Conservation (phyloP, 2,888 invertebrate genomes). For the Campoletis raptor region DNA sequence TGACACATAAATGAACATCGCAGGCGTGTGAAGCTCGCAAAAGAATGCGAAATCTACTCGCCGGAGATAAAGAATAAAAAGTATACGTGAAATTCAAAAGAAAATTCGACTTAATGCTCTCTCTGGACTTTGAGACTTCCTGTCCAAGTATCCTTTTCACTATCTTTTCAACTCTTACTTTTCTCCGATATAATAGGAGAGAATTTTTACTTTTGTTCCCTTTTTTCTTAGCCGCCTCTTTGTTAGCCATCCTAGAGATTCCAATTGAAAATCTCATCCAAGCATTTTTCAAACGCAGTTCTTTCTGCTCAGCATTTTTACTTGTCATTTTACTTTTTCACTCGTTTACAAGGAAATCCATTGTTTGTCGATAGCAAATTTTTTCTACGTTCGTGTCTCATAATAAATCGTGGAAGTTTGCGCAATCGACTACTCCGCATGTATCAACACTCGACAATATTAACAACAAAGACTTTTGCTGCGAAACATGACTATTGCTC, state of each 20-base stretch:
- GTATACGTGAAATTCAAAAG: conserved; percentile 20
- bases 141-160: conserved; percentile 23
- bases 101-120: conserved; percentile 40
- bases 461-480: background rate
- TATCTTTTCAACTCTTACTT: conserved; percentile 18
- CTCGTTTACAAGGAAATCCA: background rate
- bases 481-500: background rate
- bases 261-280: background rate
- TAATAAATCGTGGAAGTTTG: background rate
- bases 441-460: background rate
- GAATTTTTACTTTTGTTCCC: background rate
- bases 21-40: background rate
- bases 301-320: background rate
- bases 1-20: background rate
- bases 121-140: conserved; percentile 39
- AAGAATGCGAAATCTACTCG: conserved; percentile 8
- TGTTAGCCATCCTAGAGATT: background rate
- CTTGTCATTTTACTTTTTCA: background rate
- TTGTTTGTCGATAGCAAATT: too few species aligned
- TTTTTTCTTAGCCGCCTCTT: background rate
- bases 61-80: conserved; percentile 34
- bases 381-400: background rate
- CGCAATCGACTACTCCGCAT: background rate
- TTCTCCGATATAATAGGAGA: background rate
- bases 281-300: background rate